Base-by-base conservation (phyloP, 2,797 vertebrate species). In the Argentina silus region DNA sequence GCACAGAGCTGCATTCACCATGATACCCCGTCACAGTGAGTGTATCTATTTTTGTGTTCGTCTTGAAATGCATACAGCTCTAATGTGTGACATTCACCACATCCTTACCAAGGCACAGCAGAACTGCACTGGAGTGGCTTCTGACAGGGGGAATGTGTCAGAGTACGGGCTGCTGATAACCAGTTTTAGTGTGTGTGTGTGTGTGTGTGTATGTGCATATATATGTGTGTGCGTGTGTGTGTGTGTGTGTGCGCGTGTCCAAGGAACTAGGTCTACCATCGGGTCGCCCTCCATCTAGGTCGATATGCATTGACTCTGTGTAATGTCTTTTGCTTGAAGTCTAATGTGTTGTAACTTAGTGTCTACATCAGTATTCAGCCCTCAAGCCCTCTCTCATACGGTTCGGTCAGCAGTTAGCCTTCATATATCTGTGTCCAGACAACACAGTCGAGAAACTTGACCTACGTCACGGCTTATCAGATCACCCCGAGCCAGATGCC, bases 131-230 rank as follows among this genome's bases (percentile, higher is more conserved):
- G 45, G 19, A 56, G n/a, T 62, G 70, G 19, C n/a, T 42, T 71
- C 53, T 82, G 84, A 85, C 86, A 87, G 59, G 70, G 65, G 75
- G 79, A 85, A 86, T 68, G 86, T 84, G 86, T 81, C 72, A 55
- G 60, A 44, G 23, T 43, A 45, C 45, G 42, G 36, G 23, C 69
- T 64, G 59, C 12, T 71, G 44, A 48, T 71, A 44, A 15, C 56
- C 53, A 36, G 15, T 45, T 42, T 17, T 15, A 51, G 51, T 45
- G 10, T 15, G 12, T 17, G 36, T 43, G 23, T 66, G 67, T 14
- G 11, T 42, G 5, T 27, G 44, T 27, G 19, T 66, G 43, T 73
- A 44, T 7, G 48, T 50, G 51, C 27, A 36, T 15, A 12, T 12
- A 21, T 17, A 27, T 67, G 36, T 59, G 42, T 23, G 56, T 9